A percentile compares a stretch with the other conserved stretches of the same genome.
These are phyloP conservation scores for Labeo rohita DNA, from an alignment of 2,113 vertebrate genomes.

Conservation along the genomic window DNA sequence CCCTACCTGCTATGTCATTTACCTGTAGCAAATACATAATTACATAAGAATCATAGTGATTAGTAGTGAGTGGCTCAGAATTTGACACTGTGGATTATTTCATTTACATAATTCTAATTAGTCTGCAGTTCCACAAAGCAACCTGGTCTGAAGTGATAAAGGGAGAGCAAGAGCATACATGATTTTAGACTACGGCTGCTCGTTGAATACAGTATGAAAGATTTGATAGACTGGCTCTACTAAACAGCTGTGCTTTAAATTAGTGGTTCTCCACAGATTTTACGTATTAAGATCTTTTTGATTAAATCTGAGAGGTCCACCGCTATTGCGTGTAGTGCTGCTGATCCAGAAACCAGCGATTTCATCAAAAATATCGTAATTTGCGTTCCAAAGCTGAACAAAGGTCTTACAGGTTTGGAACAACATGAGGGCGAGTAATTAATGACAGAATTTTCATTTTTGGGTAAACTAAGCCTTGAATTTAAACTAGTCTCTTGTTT, in stretches of 20 bases:
- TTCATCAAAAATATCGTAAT: too few relatives aligned
- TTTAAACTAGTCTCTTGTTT: constrained; percentile 59
- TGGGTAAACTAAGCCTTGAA: constrained; percentile 17
- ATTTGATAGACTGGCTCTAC: constrained; percentile 44
- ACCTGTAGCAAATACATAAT: constrained; percentile 59
- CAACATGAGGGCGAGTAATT: too few relatives aligned
- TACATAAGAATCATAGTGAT: constrained; percentile 56
- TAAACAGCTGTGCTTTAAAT: neutral
- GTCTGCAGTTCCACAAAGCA: constrained; percentile 63
- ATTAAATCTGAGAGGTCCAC: too few relatives aligned
- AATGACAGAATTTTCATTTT: too few relatives aligned
- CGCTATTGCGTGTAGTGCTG: too few relatives aligned
- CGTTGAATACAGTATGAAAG: constrained; percentile 57
- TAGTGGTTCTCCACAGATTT: neutral
- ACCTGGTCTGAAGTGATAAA: constrained; percentile 74
- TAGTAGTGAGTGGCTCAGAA: constrained; percentile 62
- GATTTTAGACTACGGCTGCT: constrained; percentile 54
- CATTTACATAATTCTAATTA: constrained; percentile 79
- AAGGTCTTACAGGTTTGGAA: too few relatives aligned
- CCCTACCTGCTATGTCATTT: constrained; percentile 33
- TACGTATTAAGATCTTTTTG: too few relatives aligned
- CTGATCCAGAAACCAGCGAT: neutral
- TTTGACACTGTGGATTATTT: constrained; percentile 68
- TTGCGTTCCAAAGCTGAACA: too few relatives aligned
- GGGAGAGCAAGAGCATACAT: constrained; percentile 48